A percentile compares a stretch with the other conserved stretches of the same genome.
Conservation (phyloP, 2,888 invertebrate species). For the Megastigmus dorsalis region DNA sequence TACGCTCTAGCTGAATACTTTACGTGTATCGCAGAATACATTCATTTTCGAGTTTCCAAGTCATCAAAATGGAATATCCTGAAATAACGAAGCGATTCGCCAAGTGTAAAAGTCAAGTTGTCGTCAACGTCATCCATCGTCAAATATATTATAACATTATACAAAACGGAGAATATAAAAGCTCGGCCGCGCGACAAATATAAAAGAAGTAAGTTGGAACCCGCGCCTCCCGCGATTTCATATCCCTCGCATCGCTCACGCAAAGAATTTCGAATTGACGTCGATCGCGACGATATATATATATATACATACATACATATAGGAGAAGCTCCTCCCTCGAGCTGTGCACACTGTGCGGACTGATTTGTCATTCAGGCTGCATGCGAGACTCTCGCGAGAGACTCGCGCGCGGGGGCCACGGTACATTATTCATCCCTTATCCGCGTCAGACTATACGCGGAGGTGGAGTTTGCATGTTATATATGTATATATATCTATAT, state of each 20-base stretch:
- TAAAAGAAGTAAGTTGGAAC: too few species aligned
- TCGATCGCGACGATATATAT: neutral
- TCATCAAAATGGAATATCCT: too few species aligned
- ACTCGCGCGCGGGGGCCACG: constrained; percentile 63
- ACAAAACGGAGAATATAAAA: neutral
- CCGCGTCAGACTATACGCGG: too few species aligned
- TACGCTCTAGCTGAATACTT: too few species aligned
- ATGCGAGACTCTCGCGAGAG: constrained; percentile 64
- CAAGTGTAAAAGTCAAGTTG: too few species aligned
- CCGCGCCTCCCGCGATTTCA: too few species aligned
- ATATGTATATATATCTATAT: constrained; percentile 18
- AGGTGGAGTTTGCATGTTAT: neutral
- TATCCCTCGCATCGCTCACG: constrained; percentile 10
- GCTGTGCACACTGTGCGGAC: constrained; percentile 57
- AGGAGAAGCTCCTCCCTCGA: neutral
- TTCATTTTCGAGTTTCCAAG: too few species aligned
- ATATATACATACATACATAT: too few species aligned
- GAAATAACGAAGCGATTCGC: too few species aligned
- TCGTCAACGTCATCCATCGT: too few species aligned
- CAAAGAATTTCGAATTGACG: constrained; percentile 39
- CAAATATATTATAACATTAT: neutral
- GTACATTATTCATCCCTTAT: constrained; percentile 72
- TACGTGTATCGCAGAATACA: too few species aligned
- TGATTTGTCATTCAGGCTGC: constrained; percentile 72
- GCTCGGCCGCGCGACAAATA: neutral